These are phyloP conservation scores for Cosmopolites sordidus DNA, from an alignment of 2,888 invertebrate genomes.

Conservation along the genomic window DNA sequence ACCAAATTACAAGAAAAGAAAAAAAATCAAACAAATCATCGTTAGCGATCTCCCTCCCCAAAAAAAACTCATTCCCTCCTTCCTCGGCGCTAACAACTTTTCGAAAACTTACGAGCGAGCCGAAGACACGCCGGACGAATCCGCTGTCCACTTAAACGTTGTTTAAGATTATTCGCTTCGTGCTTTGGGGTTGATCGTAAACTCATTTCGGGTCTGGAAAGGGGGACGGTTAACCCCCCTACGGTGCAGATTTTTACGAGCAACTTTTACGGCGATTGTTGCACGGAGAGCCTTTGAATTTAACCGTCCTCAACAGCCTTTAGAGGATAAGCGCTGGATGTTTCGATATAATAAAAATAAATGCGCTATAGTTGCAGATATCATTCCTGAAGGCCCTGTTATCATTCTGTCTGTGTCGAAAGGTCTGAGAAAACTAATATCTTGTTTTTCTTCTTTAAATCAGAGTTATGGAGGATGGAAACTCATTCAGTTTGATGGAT, in stretches of 20 bases:
- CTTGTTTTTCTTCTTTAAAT: too few species aligned
- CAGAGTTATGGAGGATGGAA: too few species aligned
- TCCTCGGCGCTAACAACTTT: too few species aligned
- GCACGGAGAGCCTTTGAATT: background rate
- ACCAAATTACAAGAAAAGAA: too few species aligned
- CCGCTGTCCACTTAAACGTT: slow-evolving; percentile 36
- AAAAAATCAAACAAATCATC: background rate
- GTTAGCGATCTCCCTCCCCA: background rate
- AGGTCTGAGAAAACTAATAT: too few species aligned
- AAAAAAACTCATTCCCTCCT: background rate
- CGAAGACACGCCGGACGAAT: slow-evolving; percentile 28
- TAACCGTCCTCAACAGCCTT: background rate
- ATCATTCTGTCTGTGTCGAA: too few species aligned
- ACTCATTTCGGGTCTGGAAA: slow-evolving; percentile 23
- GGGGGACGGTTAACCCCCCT: slow-evolving; percentile 16
- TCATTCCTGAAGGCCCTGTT: too few species aligned
- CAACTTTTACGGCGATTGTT: slow-evolving; percentile 1
- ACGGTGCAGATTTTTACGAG: slow-evolving; percentile 20
- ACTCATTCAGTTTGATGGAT: too few species aligned
- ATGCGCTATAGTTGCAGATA: too few species aligned
- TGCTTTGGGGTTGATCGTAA: slow-evolving; percentile 29
- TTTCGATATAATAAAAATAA: too few species aligned
- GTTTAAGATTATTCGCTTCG: slow-evolving; percentile 38
- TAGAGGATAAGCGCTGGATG: background rate
- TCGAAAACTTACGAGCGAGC: too few species aligned